Conservation (phyloP, 1,140 invertebrate genomes). For the Pogonognathellus flavescens region DNA sequence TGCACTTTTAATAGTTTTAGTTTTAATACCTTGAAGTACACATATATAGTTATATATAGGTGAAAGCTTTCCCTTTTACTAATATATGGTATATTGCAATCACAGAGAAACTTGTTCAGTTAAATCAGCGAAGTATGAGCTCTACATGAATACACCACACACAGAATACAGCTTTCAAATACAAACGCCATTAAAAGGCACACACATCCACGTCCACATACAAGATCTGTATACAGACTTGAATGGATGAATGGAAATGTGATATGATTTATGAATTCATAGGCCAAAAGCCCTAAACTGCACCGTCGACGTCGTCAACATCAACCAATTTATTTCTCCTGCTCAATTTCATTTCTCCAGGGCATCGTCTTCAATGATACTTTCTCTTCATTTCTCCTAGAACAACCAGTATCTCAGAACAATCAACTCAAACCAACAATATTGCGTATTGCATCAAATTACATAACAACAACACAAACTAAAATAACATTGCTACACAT, state of each 20-base stretch:
- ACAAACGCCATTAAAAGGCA: slow-evolving; percentile 34
- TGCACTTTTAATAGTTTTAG: too few relatives aligned
- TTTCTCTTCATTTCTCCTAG: slow-evolving; percentile 10
- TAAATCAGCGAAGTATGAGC: too few relatives aligned
- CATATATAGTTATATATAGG: too few relatives aligned
- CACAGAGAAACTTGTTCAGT: neutral
- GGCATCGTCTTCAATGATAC: slow-evolving; percentile 42
- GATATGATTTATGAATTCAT: slow-evolving; percentile 41
- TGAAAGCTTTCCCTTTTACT: neutral
- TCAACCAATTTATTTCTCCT: slow-evolving; percentile 39
- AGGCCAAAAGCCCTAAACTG: slow-evolving; percentile 37
- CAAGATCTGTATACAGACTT: neutral
- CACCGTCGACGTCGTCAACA: slow-evolving; percentile 24
- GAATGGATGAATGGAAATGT: slow-evolving; percentile 42
- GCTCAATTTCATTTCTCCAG: slow-evolving; percentile 47
- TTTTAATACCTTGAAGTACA: too few relatives aligned
- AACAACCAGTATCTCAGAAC: neutral
- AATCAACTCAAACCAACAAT: slow-evolving; percentile 25
- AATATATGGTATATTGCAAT: neutral
- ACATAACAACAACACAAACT: neutral
- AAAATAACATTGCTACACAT: neutral
- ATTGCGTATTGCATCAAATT: slow-evolving; percentile 21
- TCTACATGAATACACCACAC: too few relatives aligned
- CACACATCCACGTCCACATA: neutral
- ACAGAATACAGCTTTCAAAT: neutral